Conservation (phyloP, 2,888 invertebrate genomes). For the Ochropleura plecta region DNA sequence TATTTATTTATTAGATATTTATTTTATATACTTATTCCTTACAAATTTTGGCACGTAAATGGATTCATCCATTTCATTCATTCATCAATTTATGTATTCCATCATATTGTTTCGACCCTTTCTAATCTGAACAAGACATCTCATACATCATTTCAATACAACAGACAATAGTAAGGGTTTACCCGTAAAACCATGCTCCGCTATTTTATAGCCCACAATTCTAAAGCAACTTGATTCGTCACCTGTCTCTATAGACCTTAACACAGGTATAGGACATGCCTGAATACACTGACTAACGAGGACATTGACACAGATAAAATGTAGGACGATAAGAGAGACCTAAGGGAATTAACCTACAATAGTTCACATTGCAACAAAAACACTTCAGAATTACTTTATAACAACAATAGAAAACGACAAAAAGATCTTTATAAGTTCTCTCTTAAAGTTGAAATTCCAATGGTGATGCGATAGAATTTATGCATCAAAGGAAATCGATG, state of each 20-base stretch:
- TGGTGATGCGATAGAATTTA: conserved; percentile 30
- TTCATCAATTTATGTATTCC: no score
- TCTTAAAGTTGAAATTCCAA: conserved; percentile 27
- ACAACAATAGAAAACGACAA: conserved; percentile 40
- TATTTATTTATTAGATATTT: no score
- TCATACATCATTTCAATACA: conserved; percentile 25
- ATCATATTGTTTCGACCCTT: neutral
- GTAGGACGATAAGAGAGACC: conserved; percentile 62
- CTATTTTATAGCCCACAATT: conserved; percentile 37
- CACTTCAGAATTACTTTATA: conserved; percentile 59
- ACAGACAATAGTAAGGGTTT: conserved; percentile 14
- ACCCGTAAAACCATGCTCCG: conserved; percentile 15
- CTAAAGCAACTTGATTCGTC: conserved; percentile 43
- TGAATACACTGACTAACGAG: conserved; percentile 60
- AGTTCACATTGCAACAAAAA: conserved; percentile 64
- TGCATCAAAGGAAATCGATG: conserved; percentile 65
- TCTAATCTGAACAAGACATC: conserved; percentile 2
- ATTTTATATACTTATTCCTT: no score
- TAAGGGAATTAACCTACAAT: conserved; percentile 65
- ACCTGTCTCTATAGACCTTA: conserved; percentile 42
- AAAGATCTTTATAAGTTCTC: conserved; percentile 8
- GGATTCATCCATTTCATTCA: no score
- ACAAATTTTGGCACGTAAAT: no score
- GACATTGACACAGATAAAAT: conserved; percentile 61
- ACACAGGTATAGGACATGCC: conserved; percentile 27